Evolutionary conservation across 2,888 invertebrate genomes (phyloP), one percentile per base, ranked within the genome.

Genomic region (Leptura quadrifasciata): DNA sequence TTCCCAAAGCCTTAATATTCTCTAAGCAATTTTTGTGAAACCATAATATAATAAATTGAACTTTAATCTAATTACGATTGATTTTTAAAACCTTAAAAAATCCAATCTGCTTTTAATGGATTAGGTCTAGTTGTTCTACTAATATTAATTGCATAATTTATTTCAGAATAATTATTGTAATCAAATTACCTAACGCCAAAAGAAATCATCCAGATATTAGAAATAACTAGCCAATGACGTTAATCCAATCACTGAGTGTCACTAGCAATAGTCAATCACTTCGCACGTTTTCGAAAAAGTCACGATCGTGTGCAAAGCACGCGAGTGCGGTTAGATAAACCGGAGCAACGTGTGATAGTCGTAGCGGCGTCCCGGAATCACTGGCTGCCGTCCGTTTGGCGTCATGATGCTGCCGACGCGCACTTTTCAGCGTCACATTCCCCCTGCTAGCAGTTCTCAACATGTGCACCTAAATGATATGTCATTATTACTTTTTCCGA

Each of bases 311-410:
- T 58, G 72, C 35, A 35, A 52, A 63, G 35, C 80, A 80, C 80
- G 81, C 80, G 75, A 71, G 47, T 52, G 35, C 74, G 64, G 72
- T 72, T 31, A 63, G 71, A 68, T 20, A 47, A 75, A 71, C 78
- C 79, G 80, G 76, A 79, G 80, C 80, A 80, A 79, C 80, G 79
- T 78, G 81, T 83, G 82, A 78, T 79, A 60, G 75, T 82, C 82
- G 83, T 75, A 64, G 39, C 84, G 84, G 79, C 81, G 84, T 84
- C 83, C 84, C 84, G 86, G 84, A 84, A 84, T 83, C 85, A 86
- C 86, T 86, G 84, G 80, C 84, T 80, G 84, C 78, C 84, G 84
- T 79, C 85, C 81, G 84, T 77, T 84, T 78, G 84, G 81, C 85
- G 85, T 84, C 85, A 77, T 81, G 83, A 77, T 82, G 83, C 78